Evolutionary conservation across 2,888 invertebrate species (phyloP), one percentile per base, ranked within the genome.

Genomic region (Caenorhabditis sp.): DNA sequence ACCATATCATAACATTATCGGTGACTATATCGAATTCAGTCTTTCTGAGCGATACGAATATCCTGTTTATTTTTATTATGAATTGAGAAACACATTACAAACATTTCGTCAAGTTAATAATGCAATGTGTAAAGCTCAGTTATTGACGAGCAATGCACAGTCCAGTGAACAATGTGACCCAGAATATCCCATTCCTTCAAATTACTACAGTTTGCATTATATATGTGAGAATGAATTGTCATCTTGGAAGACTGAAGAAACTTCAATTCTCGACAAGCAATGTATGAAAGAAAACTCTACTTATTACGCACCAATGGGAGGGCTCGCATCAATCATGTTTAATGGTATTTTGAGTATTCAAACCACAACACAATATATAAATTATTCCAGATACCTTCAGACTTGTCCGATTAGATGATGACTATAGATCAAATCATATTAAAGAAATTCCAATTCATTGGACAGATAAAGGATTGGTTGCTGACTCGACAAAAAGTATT

Each of bases 1-100:
- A 1, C 59, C 58, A 25, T 72, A 72, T 53, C 67, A 72, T 25
- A 53, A 67, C n/a, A 7, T 31, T 0, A 21, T 27, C 2, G 21
- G 3, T 25, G 59, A 57, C n/a, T 59, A 17, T 21, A 53, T 72
- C 0, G 61, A 64, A 17, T 59, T 72, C 21, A 1, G 1, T 20
- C 14, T 56, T 1, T 2, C 25, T 23, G 26, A 26, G 14, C 7
- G 5, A 20, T 26, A 50, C 4, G 27, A 63, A 66, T 21, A 25
- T 1, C 72, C 72, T n/a, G 54, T 72, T 0, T 72, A 64, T 43
- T 72, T 72, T 53, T 72, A 72, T 38, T 72, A 72, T 27, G 67
- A 72, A 25, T 31, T 72, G 3, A 26, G 49, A 20, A 64, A 64
- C 50, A 58, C 64, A 1, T 63, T 60, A 25, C 38, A 31, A 52